Percentiles rank a stretch among this genome's conserved stretches.
These are phyloP conservation scores for Limnothrissa miodon DNA, from an alignment of 2,113 vertebrate species.

Conservation along the genomic window DNA sequence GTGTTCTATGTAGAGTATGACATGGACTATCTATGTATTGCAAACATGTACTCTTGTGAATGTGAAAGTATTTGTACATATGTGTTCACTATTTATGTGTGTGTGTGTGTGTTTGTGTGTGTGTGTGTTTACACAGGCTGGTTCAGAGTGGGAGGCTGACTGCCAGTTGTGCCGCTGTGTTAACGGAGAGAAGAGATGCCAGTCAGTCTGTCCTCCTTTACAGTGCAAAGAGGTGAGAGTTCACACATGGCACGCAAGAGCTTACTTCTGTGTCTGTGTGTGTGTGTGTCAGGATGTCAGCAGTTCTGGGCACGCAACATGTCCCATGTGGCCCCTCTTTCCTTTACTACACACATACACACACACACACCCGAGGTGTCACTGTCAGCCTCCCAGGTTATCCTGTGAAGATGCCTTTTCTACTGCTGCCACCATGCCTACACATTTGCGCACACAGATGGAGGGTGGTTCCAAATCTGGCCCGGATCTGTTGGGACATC, in stretches of 20 bases:
- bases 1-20: background rate
- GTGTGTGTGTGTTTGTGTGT: constrained; percentile 13
- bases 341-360: too few relatives aligned
- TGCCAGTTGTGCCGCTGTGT: constrained; percentile 68
- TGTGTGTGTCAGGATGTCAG: constrained; percentile 32
- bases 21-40: background rate
- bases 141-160: constrained; percentile 64
- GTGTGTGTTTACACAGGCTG: constrained; percentile 55
- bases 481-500: background rate
- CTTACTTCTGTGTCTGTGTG: background rate
- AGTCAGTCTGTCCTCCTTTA: constrained; percentile 54
- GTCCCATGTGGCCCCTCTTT: constrained; percentile 2
- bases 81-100: background rate
- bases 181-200: constrained; percentile 59
- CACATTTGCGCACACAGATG: background rate
- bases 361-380: background rate
- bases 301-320: constrained; percentile 30
- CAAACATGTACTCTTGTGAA: background rate
- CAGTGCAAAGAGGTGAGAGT: constrained; percentile 63
- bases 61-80: background rate
- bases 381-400: background rate
- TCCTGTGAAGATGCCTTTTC: background rate
- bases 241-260: background rate
- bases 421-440: background rate
- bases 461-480: background rate